Base-by-base conservation (phyloP, 1,140 invertebrate genomes). In the Zaprionus kolodkinae region DNA sequence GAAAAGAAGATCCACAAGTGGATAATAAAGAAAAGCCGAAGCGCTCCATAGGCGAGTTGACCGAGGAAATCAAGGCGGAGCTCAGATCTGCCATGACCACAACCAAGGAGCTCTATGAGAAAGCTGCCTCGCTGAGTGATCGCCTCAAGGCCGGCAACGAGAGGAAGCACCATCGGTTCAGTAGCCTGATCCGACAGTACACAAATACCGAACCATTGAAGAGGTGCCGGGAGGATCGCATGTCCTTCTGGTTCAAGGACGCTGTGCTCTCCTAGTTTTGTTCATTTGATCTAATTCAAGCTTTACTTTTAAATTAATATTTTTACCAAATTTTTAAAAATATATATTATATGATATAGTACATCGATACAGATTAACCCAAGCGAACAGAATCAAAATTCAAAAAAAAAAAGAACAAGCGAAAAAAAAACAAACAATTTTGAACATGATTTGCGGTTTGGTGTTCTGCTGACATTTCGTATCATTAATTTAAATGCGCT, bases 401-500 rank as follows among this genome's bases (percentile, higher is more conserved):
- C 21, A 21, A 56, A 43, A 25, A 2, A 66, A 48, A 57, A 25
- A 2, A n/a, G n/a, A n/a, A n/a, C n/a, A n/a, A n/a, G n/a, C n/a
- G 54, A 48, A 57, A 17, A 27, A 48, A 35, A 13, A 7, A 15
- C 38, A 61, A 27, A 15, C n/a, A 7, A n/a, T 45, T 45, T 43
- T 15, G 21, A 36, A 67, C 59, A 66, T 84, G 84, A 89, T 89
- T 88, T 89, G 85, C 62, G 85, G 84, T 84, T 54, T 2, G 64
- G 38, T 63, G 56, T 78, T 87, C 75, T 69, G 74, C 77, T 63
- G 73, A 88, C 80, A 75, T 72, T 84, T 79, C 30, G 56, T 72
- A 78, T 78, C 77, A 84, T 88, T 88, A 80, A 87, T 88, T 80
- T 76, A 84, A 88, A 88, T 76, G 78, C 74, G 81, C 67, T 76